These are phyloP conservation scores for Scopus umbretta DNA, from an alignment of 2,113 vertebrate species.

Conservation along the genomic window DNA sequence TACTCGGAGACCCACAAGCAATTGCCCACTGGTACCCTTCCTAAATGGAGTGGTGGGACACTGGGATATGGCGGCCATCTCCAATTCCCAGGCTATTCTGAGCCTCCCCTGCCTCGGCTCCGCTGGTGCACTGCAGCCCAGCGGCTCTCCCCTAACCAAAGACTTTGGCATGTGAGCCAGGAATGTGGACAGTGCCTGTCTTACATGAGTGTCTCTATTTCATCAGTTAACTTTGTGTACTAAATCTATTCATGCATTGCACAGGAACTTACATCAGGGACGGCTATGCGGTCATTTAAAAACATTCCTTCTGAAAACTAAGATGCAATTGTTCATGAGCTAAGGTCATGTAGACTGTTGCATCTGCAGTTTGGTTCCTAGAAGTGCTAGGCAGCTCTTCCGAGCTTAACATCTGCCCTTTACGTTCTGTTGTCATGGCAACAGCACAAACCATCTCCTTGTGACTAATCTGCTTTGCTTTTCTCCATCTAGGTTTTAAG, in stretches of 20 bases:
- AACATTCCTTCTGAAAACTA: background rate
- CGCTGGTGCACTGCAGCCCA: background rate
- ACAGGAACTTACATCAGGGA: background rate
- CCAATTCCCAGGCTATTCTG: background rate
- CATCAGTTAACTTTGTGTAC: background rate
- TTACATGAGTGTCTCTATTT: background rate
- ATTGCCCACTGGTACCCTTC: background rate
- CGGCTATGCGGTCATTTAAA: fast-evolving
- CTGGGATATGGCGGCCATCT: background rate
- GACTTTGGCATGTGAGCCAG: background rate
- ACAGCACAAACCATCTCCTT: slow-evolving; percentile 6
- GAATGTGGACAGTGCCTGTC: background rate
- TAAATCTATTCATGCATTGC: background rate
- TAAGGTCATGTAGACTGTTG: background rate
- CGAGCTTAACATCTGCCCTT: background rate
- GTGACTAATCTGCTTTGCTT: background rate
- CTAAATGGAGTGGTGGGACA: background rate
- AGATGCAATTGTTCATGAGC: background rate
- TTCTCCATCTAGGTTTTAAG: background rate
- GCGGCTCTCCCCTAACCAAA: background rate
- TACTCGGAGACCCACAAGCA: background rate
- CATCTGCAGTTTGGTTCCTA: background rate
- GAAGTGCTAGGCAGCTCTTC: background rate
- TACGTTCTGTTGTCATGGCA: background rate
- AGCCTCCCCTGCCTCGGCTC: background rate